Conservation (phyloP, 2,888 invertebrate species). For the Pegoplata infirma region DNA sequence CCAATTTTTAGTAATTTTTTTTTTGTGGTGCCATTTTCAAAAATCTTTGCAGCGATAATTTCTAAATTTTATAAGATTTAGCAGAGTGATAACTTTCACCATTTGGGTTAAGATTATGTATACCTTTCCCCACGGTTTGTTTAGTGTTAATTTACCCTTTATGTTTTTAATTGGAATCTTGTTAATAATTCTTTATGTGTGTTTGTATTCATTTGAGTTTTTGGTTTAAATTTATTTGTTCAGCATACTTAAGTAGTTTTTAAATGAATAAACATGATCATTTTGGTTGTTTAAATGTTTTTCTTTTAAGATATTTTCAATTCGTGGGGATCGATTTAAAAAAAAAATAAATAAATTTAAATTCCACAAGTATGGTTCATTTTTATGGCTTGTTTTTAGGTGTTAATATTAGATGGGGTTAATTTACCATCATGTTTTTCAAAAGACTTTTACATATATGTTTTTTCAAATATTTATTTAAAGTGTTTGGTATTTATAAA, state of each 20-base stretch:
- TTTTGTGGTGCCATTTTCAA: neutral
- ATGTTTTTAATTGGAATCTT: neutral
- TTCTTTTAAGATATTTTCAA: too few relatives aligned
- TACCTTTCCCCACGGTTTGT: too few relatives aligned
- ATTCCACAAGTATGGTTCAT: slow-evolving; percentile 30
- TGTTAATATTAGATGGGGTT: slow-evolving; percentile 59
- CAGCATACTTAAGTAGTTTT: slow-evolving; percentile 53
- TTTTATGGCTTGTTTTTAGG: slow-evolving; percentile 55
- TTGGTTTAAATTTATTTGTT: slow-evolving; percentile 44
- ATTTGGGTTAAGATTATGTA: too few relatives aligned
- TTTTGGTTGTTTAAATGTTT: neutral
- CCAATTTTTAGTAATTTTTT: too few relatives aligned
- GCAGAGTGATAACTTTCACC: too few relatives aligned
- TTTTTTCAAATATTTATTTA: too few relatives aligned
- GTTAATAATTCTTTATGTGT: slow-evolving; percentile 42
- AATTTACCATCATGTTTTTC: slow-evolving; percentile 34
- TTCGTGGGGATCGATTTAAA: neutral
- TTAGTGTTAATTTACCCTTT: neutral
- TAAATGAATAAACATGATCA: slow-evolving; percentile 17
- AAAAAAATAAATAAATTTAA: too few relatives aligned
- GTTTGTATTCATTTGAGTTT: too few relatives aligned
- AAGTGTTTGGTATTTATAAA: slow-evolving; percentile 62
- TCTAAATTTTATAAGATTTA: too few relatives aligned
- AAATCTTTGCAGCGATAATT: too few relatives aligned
- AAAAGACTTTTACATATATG: too few relatives aligned